phyloP scores from a whole-genome alignment of 2,888 invertebrate species.

The Drosophila ustulata region DNA sequence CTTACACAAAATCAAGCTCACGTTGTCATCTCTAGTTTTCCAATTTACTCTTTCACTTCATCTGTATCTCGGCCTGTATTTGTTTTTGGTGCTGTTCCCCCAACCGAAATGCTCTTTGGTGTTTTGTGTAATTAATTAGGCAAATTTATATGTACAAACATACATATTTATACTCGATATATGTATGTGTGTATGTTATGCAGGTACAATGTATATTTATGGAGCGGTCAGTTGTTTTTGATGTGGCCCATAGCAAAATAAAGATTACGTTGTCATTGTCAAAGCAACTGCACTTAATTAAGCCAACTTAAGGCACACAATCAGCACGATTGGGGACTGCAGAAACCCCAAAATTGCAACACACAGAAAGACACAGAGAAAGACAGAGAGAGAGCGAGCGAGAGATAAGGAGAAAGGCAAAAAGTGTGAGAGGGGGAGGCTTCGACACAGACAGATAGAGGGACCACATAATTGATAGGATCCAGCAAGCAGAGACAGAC shows the following conservation, averaged over 20 bases:
- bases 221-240: constrained; percentile 55
- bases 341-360: constrained; percentile 43
- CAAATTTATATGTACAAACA: constrained; percentile 58
- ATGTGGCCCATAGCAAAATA: constrained; percentile 58
- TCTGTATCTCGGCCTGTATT: not conserved
- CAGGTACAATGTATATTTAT: constrained; percentile 34
- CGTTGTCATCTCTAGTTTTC: constrained; percentile 39
- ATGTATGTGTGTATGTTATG: not conserved
- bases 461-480: constrained; percentile 61
- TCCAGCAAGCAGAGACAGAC: constrained; percentile 53
- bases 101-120: constrained; percentile 42
- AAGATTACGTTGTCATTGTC: constrained; percentile 74
- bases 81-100: constrained; percentile 17
- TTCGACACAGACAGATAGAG: constrained; percentile 1
- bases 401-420: not conserved
- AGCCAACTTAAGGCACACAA: constrained; percentile 67
- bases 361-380: not conserved
- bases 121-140: constrained; percentile 77
- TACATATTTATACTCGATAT: constrained; percentile 31
- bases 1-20: constrained; percentile 7
- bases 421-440: not conserved
- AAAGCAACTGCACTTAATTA: constrained; percentile 77
- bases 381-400: not conserved
- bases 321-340: constrained; percentile 41
- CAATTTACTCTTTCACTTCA: constrained; percentile 16